Evolutionary conservation across 2,888 invertebrate species (phyloP), one percentile per base, ranked within the genome.

Genomic region (Patella caerulea): DNA sequence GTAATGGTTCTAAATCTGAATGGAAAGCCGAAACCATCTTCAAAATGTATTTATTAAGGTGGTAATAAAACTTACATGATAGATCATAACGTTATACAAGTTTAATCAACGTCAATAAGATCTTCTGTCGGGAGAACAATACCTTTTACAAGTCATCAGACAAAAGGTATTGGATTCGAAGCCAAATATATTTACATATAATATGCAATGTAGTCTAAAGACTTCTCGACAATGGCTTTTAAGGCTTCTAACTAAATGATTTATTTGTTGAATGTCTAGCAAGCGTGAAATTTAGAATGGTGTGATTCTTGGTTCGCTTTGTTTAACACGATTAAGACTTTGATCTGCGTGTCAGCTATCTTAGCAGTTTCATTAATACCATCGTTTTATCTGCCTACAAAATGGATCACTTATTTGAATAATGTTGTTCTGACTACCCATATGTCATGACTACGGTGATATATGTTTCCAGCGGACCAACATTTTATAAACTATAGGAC

Each of bases 401-500:
- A 65, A 65, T 65, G 65, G 65, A 65, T 65, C 24, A 19, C 24
- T 19, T 65, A 65, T 65, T 65, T 65, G 65, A 65, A 65, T 65
- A 65, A 65, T 65, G 65, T 24, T 15, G 24, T 65, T 65, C 24
- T 15, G 19, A 65, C 19, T 24, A 65, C 19, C 65, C 12, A 65
- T 24, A 24, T 65, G 65, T 65, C 65, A 65, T 65, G 65, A 24
- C 65, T 24, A 24, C 65, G 19, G 24, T 65, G 65, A 65, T 65
- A 24, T 65, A 65, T 65, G 19, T 65, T 65, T 24, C 65, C 14
- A 4, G 19, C 24, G 65, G 65, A 65, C 65, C 14, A 65, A 65
- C 65, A 24, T 65, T 24, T 65, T 65, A 65, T 65, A 24, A 65
- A 65, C 65, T 65, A 65, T 65, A 24, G 65, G 65, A 65, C 65